A percentile compares a stretch with the other conserved stretches of the same genome.
These are phyloP conservation scores for Equus przewalskii DNA, from an alignment of 2,113 vertebrate genomes.

Conservation along the genomic window DNA sequence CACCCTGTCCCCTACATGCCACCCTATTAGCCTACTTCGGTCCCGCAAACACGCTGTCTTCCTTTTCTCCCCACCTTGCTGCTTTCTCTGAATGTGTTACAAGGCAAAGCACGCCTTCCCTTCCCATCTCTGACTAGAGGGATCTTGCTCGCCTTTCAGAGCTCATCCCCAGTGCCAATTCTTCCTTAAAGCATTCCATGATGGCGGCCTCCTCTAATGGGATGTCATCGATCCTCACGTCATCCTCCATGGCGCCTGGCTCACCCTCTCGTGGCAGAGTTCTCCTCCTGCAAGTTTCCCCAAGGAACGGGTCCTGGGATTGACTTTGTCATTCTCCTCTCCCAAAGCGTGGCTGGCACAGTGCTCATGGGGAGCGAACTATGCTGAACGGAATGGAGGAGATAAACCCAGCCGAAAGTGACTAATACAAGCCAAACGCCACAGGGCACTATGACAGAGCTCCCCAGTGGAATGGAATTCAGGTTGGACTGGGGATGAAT, in stretches of 20 bases:
- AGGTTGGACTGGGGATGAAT: neutral
- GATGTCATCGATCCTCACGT: too few relatives aligned
- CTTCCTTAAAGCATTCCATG: neutral
- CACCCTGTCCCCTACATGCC: too few relatives aligned
- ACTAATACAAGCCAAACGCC: neutral
- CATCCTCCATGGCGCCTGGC: neutral
- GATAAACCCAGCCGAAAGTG: neutral
- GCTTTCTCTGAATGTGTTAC: neutral
- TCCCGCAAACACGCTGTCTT: neutral
- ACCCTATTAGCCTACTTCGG: neutral
- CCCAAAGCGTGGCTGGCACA: neutral
- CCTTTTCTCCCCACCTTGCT: neutral
- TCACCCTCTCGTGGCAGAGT: neutral
- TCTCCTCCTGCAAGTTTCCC: neutral
- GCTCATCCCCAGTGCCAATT: neutral
- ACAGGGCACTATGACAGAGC: neutral
- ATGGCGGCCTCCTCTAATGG: neutral
- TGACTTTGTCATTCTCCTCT: neutral
- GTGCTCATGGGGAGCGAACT: neutral
- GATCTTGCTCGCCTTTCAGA: neutral
- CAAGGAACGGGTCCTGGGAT: neutral
- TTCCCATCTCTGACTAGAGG: neutral
- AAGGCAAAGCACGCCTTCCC: neutral
- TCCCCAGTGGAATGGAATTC: neutral
- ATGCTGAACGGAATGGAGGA: neutral